phyloP scores from a whole-genome alignment of 2,888 invertebrate genomes.

The Allygus modestus region DNA sequence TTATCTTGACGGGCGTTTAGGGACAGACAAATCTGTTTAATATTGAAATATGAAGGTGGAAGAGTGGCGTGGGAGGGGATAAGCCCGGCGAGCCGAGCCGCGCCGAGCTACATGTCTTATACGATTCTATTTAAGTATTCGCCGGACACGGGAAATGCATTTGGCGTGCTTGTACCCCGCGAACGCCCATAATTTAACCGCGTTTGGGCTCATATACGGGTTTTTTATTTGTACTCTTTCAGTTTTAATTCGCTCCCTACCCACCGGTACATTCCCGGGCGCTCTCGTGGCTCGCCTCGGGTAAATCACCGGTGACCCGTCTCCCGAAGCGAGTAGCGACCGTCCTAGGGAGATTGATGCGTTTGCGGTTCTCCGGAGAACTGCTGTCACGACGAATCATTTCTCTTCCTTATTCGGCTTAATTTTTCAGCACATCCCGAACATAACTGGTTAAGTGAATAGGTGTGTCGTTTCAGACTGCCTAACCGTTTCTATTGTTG shows the following conservation, averaged over 20 bases:
- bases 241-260: constrained; percentile 53
- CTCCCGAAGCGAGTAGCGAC: not conserved
- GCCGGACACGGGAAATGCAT: constrained; percentile 61
- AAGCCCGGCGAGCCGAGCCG: not conserved
- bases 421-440: constrained; percentile 15
- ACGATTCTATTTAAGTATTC: constrained; percentile 62
- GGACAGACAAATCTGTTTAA: constrained; percentile 55
- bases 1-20: constrained; percentile 57
- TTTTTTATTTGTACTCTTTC: constrained; percentile 37
- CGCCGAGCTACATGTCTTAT: constrained; percentile 40
- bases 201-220: constrained; percentile 59
- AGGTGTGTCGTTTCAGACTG: not conserved
- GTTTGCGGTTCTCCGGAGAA: not conserved
- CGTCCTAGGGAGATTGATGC: constrained; percentile 21
- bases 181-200: constrained; percentile 60
- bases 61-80: not conserved
- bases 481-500: not conserved
- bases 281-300: not conserved
- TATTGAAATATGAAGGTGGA: constrained; percentile 52
- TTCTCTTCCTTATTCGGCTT: constrained; percentile 52
- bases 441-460: constrained; percentile 28
- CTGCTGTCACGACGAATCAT: constrained; percentile 21
- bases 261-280: constrained; percentile 21
- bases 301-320: constrained; percentile 1
- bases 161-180: constrained; percentile 56